These are phyloP conservation scores for Subacronicta megacephala DNA, from an alignment of 2,888 invertebrate genomes.

Conservation along the genomic window DNA sequence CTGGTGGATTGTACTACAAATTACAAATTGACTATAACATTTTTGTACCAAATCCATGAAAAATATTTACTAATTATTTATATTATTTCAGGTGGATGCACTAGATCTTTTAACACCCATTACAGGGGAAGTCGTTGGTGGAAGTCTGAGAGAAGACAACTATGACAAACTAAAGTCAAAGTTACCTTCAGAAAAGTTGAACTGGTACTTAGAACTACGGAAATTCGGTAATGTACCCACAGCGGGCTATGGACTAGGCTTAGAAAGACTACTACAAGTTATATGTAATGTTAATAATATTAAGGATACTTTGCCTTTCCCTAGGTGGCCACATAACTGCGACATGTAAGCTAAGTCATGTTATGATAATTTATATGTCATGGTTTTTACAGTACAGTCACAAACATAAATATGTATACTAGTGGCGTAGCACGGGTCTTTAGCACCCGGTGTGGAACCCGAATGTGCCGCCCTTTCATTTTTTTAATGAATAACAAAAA, in stretches of 20 bases:
- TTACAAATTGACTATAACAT: neutral
- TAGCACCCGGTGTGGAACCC: no score
- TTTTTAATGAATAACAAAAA: no score
- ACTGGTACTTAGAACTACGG: slow-evolving; percentile 97
- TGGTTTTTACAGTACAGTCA: no score
- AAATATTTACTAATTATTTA: no score
- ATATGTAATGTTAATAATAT: slow-evolving; percentile 96
- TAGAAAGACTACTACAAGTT: slow-evolving; percentile 96
- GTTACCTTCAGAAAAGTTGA: slow-evolving; percentile 90
- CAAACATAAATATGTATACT: no score
- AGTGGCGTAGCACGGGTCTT: no score
- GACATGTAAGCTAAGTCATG: slow-evolving; percentile 87
- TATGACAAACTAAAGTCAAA: slow-evolving; percentile 90
- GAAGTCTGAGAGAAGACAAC: slow-evolving; percentile 96
- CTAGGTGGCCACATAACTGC: slow-evolving; percentile 97
- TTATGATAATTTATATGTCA: neutral
- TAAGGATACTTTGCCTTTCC: slow-evolving; percentile 98
- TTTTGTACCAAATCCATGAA: no score
- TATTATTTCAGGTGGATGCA: slow-evolving; percentile 92
- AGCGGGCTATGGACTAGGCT: slow-evolving; percentile 98
- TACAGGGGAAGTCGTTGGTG: slow-evolving; percentile 98
- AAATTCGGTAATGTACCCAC: slow-evolving; percentile 97
- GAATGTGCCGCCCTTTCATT: no score
- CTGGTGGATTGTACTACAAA: no score
- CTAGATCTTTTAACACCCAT: slow-evolving; percentile 96